Percentiles rank a stretch among this genome's conserved stretches.
phyloP scores from a whole-genome alignment of 1,140 invertebrate species.

The Saccostrea glomerata region DNA sequence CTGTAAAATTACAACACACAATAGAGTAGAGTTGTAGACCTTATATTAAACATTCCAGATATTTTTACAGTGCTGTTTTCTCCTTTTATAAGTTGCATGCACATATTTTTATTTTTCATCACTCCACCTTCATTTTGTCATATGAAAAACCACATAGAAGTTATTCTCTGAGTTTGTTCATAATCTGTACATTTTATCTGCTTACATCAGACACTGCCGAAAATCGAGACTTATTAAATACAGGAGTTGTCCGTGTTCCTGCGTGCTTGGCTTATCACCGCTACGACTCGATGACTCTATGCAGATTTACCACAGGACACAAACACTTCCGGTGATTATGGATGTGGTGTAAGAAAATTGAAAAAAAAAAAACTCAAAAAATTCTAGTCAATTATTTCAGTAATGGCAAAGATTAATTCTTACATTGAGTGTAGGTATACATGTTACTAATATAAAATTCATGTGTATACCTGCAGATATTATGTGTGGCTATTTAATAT shows the following conservation, averaged over 20 bases:
- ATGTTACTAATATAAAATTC: background rate
- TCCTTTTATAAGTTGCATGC: background rate
- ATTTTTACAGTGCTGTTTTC: background rate
- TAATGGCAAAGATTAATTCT: background rate
- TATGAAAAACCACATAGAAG: too few species aligned
- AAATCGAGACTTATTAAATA: background rate
- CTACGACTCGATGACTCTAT: background rate
- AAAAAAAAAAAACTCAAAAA: background rate
- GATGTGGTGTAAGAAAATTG: background rate
- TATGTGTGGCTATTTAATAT: background rate
- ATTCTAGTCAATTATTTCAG: slow-evolving; percentile 5
- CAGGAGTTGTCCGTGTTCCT: background rate
- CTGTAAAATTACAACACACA: background rate
- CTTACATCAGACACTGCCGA: background rate
- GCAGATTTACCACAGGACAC: background rate
- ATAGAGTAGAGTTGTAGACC: background rate
- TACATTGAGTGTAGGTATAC: background rate
- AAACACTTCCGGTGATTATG: background rate
- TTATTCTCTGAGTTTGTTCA: too few species aligned
- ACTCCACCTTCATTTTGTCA: background rate
- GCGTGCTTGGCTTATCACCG: background rate
- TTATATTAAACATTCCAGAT: slow-evolving; percentile 15
- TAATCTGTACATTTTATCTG: too few species aligned
- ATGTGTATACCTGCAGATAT: background rate
- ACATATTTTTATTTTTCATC: background rate